Evolutionary conservation across 2,888 invertebrate genomes (phyloP).

Genomic region (Opisthograptis luteolata): DNA sequence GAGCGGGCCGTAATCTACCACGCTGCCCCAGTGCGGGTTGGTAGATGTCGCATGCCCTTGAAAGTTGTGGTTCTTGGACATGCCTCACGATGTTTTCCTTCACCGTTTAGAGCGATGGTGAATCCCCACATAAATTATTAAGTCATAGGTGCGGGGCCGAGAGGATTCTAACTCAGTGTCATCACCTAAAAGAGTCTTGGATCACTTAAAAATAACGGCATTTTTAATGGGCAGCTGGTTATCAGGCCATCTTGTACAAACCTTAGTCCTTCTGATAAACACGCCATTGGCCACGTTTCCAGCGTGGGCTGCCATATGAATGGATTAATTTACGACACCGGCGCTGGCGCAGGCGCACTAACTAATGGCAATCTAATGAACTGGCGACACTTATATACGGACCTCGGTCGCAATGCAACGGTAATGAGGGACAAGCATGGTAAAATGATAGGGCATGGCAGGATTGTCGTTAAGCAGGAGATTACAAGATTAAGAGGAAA

Average conservation of each 20-base stretch:
- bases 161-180: no score
- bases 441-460: slow-evolving; percentile 9
- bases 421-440: slow-evolving; percentile 19
- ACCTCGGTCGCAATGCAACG: slow-evolving; percentile 30
- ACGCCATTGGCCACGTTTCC: slow-evolving; percentile 25
- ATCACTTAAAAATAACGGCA: no score
- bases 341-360: slow-evolving; percentile 51
- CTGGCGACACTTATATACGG: slow-evolving; percentile 63
- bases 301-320: slow-evolving; percentile 70
- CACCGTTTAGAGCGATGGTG: no score
- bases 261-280: slow-evolving; percentile 7
- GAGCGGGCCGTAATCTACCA: no score
- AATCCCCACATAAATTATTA: no score
- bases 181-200: no score
- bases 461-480: background rate
- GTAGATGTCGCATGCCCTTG: no score
- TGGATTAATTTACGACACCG: slow-evolving; percentile 64
- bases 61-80: no score
- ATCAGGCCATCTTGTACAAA: background rate
- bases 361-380: slow-evolving; percentile 76
- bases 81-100: no score
- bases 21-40: no score
- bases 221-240: background rate
- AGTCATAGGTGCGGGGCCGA: no score
- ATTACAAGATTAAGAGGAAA: no score